Percentiles rank a stretch among this genome's conserved stretches.
phyloP scores from a whole-genome alignment of 2,888 invertebrate genomes.

The Perizoma flavofasciatum region DNA sequence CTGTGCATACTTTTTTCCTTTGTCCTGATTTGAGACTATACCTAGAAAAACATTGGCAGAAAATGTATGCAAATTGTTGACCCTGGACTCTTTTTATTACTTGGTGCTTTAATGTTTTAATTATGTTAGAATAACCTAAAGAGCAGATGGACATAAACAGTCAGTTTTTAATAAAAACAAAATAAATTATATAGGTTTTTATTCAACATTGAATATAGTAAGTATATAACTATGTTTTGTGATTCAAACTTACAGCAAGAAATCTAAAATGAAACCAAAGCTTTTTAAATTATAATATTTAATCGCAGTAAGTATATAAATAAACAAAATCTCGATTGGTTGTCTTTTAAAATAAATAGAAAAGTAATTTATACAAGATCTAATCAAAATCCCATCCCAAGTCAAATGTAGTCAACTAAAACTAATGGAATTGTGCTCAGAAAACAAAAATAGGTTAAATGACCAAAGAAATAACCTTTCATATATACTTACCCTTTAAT shows the following conservation, averaged over 20 bases:
- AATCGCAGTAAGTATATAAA: constrained; percentile 41
- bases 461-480: no score
- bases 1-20: no score
- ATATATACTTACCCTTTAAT: no score
- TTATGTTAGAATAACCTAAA: background rate
- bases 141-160: constrained; percentile 8
- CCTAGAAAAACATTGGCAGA: no score
- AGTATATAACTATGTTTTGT: no score
- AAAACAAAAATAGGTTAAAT: constrained; percentile 5
- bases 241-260: background rate
- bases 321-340: constrained; percentile 68
- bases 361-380: constrained; percentile 24
- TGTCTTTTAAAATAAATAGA: constrained; percentile 37
- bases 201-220: background rate
- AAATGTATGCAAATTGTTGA: background rate
- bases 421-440: constrained; percentile 35
- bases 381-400: constrained; percentile 42
- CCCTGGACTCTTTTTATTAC: background rate
- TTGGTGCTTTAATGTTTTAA: constrained; percentile 4
- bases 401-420: constrained; percentile 31
- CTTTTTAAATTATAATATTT: constrained; percentile 27
- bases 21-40: background rate
- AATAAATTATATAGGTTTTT: background rate
- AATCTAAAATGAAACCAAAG: constrained; percentile 19
- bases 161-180: constrained; percentile 12